phyloP scores from a whole-genome alignment of 2,797 vertebrate genomes.

The Vespertilio murinus region DNA sequence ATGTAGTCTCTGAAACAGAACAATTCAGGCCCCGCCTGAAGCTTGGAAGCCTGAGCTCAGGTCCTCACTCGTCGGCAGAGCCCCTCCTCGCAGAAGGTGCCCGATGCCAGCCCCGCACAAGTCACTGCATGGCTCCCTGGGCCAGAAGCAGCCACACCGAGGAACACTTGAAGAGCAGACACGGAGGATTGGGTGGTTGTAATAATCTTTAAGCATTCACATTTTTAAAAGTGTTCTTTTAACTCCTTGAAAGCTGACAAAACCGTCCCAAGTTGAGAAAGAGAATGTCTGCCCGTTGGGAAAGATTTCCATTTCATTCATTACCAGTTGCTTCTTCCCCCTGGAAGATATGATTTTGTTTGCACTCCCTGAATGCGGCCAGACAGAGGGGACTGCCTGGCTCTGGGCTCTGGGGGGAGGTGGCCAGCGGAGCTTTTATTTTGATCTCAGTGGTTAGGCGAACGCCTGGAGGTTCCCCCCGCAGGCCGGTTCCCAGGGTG shows the following conservation, averaged over 20 bases:
- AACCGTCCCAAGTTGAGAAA: slow-evolving; percentile 2
- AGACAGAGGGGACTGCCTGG: not conserved
- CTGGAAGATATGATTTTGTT: slow-evolving; percentile 57
- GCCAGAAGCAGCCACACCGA: not conserved
- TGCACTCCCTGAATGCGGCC: slow-evolving; percentile 40
- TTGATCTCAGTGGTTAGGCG: slow-evolving; percentile 55
- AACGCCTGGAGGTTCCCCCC: slow-evolving; percentile 60
- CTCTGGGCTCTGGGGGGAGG: slow-evolving; percentile 42
- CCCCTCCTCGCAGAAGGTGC: too few species aligned
- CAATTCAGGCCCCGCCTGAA: not conserved
- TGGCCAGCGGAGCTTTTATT: slow-evolving; percentile 61
- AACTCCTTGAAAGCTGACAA: slow-evolving; percentile 33
- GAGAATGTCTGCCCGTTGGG: not conserved
- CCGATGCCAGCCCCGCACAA: accelerated
- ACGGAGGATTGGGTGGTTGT: not conserved
- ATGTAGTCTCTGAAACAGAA: accelerated
- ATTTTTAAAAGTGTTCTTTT: not conserved
- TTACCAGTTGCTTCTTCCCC: not conserved
- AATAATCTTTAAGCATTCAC: not conserved
- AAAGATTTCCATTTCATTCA: not conserved
- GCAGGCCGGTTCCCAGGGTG: not conserved
- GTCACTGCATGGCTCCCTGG: accelerated
- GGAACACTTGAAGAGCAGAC: too few species aligned
- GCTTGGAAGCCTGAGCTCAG: not conserved
- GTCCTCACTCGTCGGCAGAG: not conserved